Percentiles rank a stretch among this genome's conserved stretches.
These are phyloP conservation scores for Ophraella communa DNA, from an alignment of 2,888 invertebrate species.

Conservation along the genomic window DNA sequence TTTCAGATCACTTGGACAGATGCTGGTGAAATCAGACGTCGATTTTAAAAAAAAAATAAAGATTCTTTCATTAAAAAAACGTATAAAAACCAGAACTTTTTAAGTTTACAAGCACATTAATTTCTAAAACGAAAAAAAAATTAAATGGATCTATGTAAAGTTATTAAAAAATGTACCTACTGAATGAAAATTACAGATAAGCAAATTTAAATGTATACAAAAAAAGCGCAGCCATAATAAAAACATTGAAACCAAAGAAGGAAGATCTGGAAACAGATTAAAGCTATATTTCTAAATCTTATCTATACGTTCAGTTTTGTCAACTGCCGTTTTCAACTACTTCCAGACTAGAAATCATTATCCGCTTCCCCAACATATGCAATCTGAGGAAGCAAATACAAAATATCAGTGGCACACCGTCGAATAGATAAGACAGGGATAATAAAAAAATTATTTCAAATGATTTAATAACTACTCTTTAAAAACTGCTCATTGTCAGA, in stretches of 20 bases:
- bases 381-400: conserved; percentile 25
- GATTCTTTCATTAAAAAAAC: no score
- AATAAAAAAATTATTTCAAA: not conserved
- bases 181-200: no score
- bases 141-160: no score
- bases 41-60: no score
- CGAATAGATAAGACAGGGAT: not conserved
- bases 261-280: conserved; percentile 21
- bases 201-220: not conserved
- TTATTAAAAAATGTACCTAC: no score
- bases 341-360: conserved; percentile 27
- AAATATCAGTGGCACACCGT: not conserved
- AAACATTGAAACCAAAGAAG: conserved; percentile 8
- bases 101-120: no score
- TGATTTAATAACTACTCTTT: no score
- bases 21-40: no score
- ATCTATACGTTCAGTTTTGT: conserved; percentile 24
- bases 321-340: conserved; percentile 25
- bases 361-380: conserved; percentile 23
- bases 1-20: no score
- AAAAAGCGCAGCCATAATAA: not conserved
- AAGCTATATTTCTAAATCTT: conserved; percentile 21
- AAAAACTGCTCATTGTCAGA: no score
- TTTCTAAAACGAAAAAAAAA: no score
- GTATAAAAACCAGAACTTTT: no score